These are phyloP conservation scores for Mareca penelope DNA, from an alignment of 2,797 vertebrate species.

Conservation along the genomic window DNA sequence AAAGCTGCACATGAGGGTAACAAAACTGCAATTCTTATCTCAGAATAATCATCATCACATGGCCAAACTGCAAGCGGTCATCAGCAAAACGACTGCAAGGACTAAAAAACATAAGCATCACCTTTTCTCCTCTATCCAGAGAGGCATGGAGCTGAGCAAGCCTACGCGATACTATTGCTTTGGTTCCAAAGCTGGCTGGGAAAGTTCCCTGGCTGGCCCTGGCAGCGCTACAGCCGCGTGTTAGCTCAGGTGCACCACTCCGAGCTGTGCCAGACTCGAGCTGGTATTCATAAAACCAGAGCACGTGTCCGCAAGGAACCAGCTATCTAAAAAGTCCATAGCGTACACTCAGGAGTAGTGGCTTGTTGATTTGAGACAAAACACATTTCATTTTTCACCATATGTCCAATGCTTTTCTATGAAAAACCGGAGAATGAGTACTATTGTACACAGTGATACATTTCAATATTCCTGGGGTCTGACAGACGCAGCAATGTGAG, in stretches of 20 bases:
- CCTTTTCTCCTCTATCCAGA: neutral
- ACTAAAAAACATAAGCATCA: neutral
- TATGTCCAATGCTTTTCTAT: neutral
- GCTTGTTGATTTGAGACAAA: neutral
- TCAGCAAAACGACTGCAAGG: neutral
- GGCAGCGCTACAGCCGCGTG: neutral
- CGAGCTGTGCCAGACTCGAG: neutral
- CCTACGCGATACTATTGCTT: neutral
- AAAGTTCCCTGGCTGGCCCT: neutral
- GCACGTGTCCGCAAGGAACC: accelerated
- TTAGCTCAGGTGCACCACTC: neutral
- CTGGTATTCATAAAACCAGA: neutral
- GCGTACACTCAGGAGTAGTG: neutral
- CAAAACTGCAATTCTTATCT: neutral
- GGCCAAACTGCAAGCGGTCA: neutral
- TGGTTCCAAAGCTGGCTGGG: neutral
- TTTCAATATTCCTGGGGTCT: neutral
- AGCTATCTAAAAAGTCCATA: neutral
- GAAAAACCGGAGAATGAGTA: neutral
- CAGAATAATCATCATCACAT: neutral
- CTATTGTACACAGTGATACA: neutral
- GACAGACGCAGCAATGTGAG: neutral
- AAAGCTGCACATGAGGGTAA: neutral
- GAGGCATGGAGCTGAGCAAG: neutral
- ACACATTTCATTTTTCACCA: neutral